These are phyloP conservation scores for Melanotus villosus DNA, from an alignment of 2,888 invertebrate species.

Conservation along the genomic window DNA sequence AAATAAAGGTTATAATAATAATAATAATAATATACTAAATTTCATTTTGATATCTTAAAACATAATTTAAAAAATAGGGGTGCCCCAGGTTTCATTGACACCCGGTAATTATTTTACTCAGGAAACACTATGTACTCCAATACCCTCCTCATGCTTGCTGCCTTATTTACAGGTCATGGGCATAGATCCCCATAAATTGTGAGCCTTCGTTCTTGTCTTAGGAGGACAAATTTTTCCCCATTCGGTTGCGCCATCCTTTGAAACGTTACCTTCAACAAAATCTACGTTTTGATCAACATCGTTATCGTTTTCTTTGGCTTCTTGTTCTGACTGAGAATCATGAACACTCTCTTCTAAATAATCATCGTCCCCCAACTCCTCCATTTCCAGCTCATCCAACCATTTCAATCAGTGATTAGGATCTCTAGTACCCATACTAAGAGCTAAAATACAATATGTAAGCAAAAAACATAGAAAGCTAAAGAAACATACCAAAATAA, in stretches of 20 bases:
- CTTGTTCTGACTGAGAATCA: background rate
- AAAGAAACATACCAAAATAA: background rate
- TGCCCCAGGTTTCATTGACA: too few species aligned
- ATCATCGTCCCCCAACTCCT: background rate
- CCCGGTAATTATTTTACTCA: slow-evolving; percentile 3
- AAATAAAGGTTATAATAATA: too few species aligned
- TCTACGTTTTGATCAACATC: background rate
- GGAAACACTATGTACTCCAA: background rate
- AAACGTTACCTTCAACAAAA: background rate
- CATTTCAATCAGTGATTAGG: background rate
- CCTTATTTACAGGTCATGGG: too few species aligned
- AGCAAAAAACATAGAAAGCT: background rate
- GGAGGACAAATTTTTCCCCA: background rate
- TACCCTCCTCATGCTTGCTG: too few species aligned
- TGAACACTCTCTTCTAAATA: background rate
- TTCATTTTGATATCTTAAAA: too few species aligned
- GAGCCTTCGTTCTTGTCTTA: slow-evolving; percentile 5
- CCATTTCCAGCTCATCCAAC: background rate
- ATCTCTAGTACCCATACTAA: background rate
- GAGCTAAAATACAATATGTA: background rate
- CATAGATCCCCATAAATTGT: too few species aligned
- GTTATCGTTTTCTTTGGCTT: background rate
- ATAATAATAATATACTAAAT: too few species aligned
- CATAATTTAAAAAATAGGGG: too few species aligned
- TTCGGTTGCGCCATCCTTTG: slow-evolving; percentile 1